Percentiles rank a stretch among this genome's conserved stretches.
Conservation (phyloP, 2,113 vertebrate species). For the Cygnus buccinator region DNA sequence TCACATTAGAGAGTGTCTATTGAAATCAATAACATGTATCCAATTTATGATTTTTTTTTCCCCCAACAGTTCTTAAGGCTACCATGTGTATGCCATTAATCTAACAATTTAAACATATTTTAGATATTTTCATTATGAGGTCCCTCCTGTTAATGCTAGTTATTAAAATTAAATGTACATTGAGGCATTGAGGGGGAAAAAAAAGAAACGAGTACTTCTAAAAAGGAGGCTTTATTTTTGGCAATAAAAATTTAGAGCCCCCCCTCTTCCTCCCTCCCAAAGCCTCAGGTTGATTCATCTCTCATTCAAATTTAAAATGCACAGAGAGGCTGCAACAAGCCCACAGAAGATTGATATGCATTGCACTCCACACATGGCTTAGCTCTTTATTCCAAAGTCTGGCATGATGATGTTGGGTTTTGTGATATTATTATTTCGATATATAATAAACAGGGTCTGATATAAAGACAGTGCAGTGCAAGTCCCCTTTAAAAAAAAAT, state of each 20-base stretch:
- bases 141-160: not conserved
- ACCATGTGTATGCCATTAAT: not conserved
- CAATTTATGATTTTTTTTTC: not conserved
- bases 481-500: constrained; percentile 69
- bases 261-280: not conserved
- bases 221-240: constrained; percentile 27
- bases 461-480: constrained; percentile 49
- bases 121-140: not conserved
- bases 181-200: not conserved
- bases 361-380: constrained; percentile 12
- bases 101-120: constrained; percentile 12
- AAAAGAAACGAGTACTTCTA: not conserved
- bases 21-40: not conserved
- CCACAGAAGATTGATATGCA: constrained; percentile 57
- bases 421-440: constrained; percentile 63
- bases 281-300: constrained; percentile 60
- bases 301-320: constrained; percentile 68
- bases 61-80: not conserved
- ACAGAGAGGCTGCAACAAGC: constrained; percentile 55
- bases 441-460: constrained; percentile 29
- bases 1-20: not conserved
- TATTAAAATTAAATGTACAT: not conserved
- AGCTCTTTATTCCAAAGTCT: constrained; percentile 50
- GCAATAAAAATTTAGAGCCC: constrained; percentile 54
- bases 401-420: constrained; percentile 15